Evolutionary conservation across 2,797 vertebrate genomes (phyloP).

Genomic region (Enteromius paludinosus): DNA sequence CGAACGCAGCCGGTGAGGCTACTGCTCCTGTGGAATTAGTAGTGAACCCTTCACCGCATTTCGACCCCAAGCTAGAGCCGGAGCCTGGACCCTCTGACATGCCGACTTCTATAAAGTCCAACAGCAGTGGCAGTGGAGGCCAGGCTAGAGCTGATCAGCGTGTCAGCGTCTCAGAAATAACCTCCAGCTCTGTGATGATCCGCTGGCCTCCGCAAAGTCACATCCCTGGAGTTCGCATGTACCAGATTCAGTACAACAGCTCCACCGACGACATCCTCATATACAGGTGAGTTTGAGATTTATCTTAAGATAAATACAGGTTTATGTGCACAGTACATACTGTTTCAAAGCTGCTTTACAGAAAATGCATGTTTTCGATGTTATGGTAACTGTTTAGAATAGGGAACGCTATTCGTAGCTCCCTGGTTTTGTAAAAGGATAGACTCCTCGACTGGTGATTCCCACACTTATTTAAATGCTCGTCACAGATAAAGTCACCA

Average conservation of each 20-base stretch:
- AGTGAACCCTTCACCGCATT: slow-evolving; percentile 83
- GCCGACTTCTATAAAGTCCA: slow-evolving; percentile 83
- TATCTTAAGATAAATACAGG: neutral
- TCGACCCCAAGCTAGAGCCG: slow-evolving; percentile 83
- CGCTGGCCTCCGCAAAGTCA: slow-evolving; percentile 89
- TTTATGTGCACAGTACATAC: neutral
- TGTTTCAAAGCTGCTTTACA: neutral
- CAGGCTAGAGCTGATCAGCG: slow-evolving; percentile 74
- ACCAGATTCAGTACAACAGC: slow-evolving; percentile 97
- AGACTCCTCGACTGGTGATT: neutral
- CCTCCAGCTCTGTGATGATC: slow-evolving; percentile 85
- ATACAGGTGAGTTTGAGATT: slow-evolving; percentile 82
- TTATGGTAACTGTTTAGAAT: too few species aligned
- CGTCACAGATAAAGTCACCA: neutral
- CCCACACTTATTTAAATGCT: neutral
- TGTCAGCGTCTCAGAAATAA: slow-evolving; percentile 86
- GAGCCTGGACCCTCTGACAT: slow-evolving; percentile 85
- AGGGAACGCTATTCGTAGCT: too few species aligned
- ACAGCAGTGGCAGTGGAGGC: slow-evolving; percentile 77
- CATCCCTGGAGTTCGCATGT: slow-evolving; percentile 89
- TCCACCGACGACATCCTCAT: slow-evolving; percentile 89
- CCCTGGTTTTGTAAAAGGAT: too few species aligned
- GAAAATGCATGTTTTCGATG: neutral
- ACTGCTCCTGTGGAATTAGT: slow-evolving; percentile 88
- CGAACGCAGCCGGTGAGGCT: slow-evolving; percentile 87